Evolutionary conservation across 2,888 invertebrate genomes (phyloP), one percentile per base, ranked within the genome.

Genomic region (Tenthredo scrophulariae): DNA sequence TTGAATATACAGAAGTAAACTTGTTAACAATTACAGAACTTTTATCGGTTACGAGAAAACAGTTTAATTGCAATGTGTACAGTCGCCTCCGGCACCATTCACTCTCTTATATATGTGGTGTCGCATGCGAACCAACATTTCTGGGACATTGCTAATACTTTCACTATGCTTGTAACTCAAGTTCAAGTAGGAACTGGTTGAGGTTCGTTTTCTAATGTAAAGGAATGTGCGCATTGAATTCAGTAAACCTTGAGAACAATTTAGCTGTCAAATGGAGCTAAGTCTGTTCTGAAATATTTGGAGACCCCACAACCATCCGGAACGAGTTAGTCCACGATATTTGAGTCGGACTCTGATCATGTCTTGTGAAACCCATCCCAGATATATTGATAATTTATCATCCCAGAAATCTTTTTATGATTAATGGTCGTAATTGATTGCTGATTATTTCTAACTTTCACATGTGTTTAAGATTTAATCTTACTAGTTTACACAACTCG

Each of bases 301-400:
- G 7, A 77, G 46, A 54, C 18, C 54, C 77, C 33, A 50, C 54
- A 2, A 77, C 77, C 77, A 54, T 54, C 54, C 18, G 50, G 29
- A 18, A 29, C 18, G 2, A 29, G 7, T 33, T 29, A n/a, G 29
- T 33, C 33, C 29, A 54, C 77, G n/a, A 54, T 33, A 77, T 54
- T 77, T 50, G 54, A 54, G 77, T 22, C 29, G 29, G n/a, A 54
- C 15, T n/a, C 18, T 29, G 33, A 77, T 54, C 77, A 33, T 13
- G 33, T 50, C 18, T 10, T 33, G 54, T 2, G 6, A 26, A 50
- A 9, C 50, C 29, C 54, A 77, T 54, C n/a, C n/a, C 1, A 13
- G 77, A 77, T 77, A 77, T 54, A 54, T 1, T 54, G 54, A 77
- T 18, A 6, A 77, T 50, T 54, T 18, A 77, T 77, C 50, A 26